phyloP scores from a whole-genome alignment of 2,113 vertebrate species.

The Chaenogobius annularis region DNA sequence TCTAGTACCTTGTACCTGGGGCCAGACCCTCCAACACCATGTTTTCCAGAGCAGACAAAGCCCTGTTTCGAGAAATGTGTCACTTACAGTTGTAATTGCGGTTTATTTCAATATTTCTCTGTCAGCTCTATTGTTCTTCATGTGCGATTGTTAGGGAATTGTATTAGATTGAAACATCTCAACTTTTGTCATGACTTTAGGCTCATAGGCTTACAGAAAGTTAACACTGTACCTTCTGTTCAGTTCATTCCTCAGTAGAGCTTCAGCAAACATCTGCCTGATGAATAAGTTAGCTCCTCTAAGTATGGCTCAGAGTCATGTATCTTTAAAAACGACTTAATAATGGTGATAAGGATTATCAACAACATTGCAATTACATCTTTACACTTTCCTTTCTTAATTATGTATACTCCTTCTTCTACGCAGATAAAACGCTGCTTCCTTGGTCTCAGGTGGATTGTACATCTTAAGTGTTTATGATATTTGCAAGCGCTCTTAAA shows the following conservation, averaged over 20 bases:
- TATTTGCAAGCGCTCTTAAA: slow-evolving; percentile 66
- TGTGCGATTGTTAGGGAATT: slow-evolving; percentile 2
- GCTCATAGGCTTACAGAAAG: not conserved
- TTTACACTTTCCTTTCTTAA: slow-evolving; percentile 79
- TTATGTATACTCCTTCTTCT: slow-evolving; percentile 71
- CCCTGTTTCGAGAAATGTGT: too few species aligned
- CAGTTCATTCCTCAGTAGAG: slow-evolving; percentile 59
- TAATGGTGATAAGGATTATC: slow-evolving; percentile 78
- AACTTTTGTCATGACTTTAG: slow-evolving; percentile 11
- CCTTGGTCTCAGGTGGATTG: slow-evolving; percentile 75
- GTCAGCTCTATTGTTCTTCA: not conserved
- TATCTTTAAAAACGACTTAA: slow-evolving; percentile 79
- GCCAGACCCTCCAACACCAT: slow-evolving; percentile 48
- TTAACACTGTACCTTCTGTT: slow-evolving; percentile 39
- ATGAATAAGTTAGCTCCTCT: slow-evolving; percentile 79
- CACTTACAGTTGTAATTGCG: too few species aligned
- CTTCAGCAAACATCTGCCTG: slow-evolving; percentile 77
- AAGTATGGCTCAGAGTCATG: slow-evolving; percentile 81
- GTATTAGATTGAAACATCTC: not conserved
- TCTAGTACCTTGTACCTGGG: slow-evolving; percentile 48
- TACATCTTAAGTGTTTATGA: slow-evolving; percentile 76
- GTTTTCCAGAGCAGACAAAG: slow-evolving; percentile 38
- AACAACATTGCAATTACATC: slow-evolving; percentile 77
- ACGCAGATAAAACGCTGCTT: slow-evolving; percentile 59
- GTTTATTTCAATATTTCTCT: slow-evolving; percentile 12